Conservation (phyloP, 2,888 invertebrate species). For the Oasisia sp. region DNA sequence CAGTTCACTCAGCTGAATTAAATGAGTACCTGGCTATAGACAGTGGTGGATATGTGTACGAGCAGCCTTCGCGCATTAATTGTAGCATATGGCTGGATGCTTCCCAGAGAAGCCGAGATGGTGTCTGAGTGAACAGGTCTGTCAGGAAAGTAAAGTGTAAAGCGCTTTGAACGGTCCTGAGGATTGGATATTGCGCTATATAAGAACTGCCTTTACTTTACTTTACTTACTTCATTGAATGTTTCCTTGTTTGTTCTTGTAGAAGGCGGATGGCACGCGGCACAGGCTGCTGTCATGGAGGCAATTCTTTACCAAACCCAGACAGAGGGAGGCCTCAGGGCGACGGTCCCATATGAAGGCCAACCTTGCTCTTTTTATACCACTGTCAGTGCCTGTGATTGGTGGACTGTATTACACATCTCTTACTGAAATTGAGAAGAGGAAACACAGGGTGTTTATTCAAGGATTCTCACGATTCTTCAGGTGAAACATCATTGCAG, state of each 20-base stretch:
- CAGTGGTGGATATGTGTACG: no score
- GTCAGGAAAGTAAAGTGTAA: no score
- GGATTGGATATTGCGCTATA: no score
- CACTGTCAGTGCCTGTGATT: not conserved
- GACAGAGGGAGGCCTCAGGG: not conserved
- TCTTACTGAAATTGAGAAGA: not conserved
- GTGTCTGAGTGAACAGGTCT: no score
- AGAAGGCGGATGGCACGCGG: not conserved
- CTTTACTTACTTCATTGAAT: no score
- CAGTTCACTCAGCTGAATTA: no score
- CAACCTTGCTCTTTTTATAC: not conserved
- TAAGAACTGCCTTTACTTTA: no score
- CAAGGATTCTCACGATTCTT: not conserved
- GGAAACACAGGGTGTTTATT: not conserved
- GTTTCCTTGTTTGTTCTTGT: not conserved
- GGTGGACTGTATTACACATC: not conserved
- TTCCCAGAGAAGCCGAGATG: no score
- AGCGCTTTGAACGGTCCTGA: no score
- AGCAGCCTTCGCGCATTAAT: no score
- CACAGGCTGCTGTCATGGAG: not conserved
- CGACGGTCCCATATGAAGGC: not conserved
- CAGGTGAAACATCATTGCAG: not conserved
- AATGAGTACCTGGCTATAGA: no score
- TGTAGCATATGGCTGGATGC: no score
- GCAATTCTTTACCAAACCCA: not conserved